phyloP scores from a whole-genome alignment of 1,140 invertebrate genomes.

The Chionoecetes opilio region DNA sequence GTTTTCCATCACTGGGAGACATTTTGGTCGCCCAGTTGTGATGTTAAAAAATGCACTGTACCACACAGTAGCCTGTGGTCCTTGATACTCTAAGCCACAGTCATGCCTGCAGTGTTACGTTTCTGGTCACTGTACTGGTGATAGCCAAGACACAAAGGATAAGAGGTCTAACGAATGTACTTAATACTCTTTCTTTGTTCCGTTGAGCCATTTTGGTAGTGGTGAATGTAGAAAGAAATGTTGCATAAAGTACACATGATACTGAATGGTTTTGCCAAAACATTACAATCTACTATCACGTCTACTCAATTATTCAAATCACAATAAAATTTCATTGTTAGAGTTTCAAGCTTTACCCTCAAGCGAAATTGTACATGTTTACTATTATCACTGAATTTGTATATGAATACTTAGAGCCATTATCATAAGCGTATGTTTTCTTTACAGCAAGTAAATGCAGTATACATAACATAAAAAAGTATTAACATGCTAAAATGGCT shows the following conservation, averaged over 20 bases:
- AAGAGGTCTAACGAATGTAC: background rate
- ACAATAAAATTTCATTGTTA: background rate
- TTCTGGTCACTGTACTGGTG: background rate
- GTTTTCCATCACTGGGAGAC: too few species aligned
- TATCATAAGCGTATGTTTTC: background rate
- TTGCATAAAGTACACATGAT: background rate
- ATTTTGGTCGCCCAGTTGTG: too few species aligned
- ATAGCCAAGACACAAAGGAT: background rate
- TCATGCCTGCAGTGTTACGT: background rate
- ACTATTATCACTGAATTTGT: background rate
- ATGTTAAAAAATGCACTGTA: too few species aligned
- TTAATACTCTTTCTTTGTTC: background rate
- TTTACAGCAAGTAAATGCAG: background rate
- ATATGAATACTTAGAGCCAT: background rate
- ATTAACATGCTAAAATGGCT: background rate
- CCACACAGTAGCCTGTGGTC: background rate
- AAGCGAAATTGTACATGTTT: background rate
- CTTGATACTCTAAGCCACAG: too few species aligned
- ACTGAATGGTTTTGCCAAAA: background rate
- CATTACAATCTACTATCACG: background rate
- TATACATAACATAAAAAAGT: background rate
- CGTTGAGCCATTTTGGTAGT: background rate
- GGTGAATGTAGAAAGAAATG: background rate
- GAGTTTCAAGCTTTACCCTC: conserved; percentile 24
- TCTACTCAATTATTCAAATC: too few species aligned